Evolutionary conservation across 2,113 vertebrate genomes (phyloP).

Genomic region (Tautogolabrus adspersus): DNA sequence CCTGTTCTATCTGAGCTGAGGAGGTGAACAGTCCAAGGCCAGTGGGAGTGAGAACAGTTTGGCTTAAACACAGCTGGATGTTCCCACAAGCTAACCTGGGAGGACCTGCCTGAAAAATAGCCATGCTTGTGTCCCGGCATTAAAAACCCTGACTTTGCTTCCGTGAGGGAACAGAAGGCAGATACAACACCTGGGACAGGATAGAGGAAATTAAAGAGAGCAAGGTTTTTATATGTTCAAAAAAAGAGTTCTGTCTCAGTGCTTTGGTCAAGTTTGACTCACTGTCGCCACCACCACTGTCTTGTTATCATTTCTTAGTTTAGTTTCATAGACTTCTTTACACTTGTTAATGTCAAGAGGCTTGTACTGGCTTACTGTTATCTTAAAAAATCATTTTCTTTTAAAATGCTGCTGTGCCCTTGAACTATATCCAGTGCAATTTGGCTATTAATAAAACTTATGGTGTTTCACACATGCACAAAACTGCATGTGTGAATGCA

Average conservation of each 20-base stretch:
- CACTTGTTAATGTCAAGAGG: too few species aligned
- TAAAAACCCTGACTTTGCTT: conserved; percentile 8
- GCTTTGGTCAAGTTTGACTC: background rate
- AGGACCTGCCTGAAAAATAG: conserved; percentile 15
- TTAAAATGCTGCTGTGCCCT: too few species aligned
- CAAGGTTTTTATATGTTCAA: conserved; percentile 3
- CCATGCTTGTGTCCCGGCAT: conserved; percentile 34
- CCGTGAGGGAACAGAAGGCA: background rate
- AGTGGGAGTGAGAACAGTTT: conserved; percentile 57
- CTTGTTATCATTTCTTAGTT: background rate
- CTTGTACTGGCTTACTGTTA: too few species aligned
- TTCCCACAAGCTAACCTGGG: conserved; percentile 50
- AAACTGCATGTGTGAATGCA: too few species aligned
- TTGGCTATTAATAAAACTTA: too few species aligned
- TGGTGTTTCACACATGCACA: too few species aligned
- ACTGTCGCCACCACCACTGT: background rate
- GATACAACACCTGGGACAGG: conserved; percentile 10
- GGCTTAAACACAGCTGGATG: conserved; percentile 69
- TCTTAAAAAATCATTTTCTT: too few species aligned
- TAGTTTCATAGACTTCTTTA: too few species aligned
- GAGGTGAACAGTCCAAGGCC: conserved; percentile 62
- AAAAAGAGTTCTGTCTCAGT: background rate
- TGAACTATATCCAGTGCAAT: too few species aligned
- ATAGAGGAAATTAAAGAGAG: conserved; percentile 5
- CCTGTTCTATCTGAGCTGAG: background rate